These are phyloP conservation scores for Holothuria leucospilota DNA, from an alignment of 53 echinoderm and acorn worm species.

Conservation along the genomic window DNA sequence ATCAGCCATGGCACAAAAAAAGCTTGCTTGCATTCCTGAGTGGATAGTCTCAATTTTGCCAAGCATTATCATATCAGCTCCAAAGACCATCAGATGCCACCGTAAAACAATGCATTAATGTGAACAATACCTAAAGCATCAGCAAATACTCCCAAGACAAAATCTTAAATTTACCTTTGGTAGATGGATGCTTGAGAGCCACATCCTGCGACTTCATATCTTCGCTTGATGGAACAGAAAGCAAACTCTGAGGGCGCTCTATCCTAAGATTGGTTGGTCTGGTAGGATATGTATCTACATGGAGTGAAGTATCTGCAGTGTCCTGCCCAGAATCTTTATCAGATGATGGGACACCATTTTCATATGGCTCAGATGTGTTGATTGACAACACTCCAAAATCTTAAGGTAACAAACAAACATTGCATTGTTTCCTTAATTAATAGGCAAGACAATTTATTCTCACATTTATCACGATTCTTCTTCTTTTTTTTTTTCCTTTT, in stretches of 20 bases:
- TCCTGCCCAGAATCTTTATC: not conserved
- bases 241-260: slow-evolving; percentile 74
- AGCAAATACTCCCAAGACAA: no score
- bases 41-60: no score
- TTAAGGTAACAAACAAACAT: not conserved
- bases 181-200: slow-evolving; percentile 81
- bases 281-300: not conserved
- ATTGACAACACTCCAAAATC: slow-evolving; percentile 38
- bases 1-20: no score
- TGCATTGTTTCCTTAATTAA: no score
- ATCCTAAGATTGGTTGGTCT: slow-evolving; percentile 46
- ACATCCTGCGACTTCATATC: slow-evolving; percentile 90
- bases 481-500: no score
- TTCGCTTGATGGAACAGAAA: slow-evolving; percentile 79
- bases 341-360: not conserved
- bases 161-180: slow-evolving; percentile 64
- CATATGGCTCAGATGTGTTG: slow-evolving; percentile 25
- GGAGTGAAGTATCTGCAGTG: not conserved
- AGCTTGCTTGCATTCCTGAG: no score
- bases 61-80: no score
- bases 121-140: no score
- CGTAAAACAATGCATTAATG: no score
- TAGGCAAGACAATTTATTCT: no score
- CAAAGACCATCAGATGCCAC: no score
- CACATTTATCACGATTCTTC: no score